phyloP scores from a whole-genome alignment of 2,888 invertebrate genomes.

The Calephelis perditalis region DNA sequence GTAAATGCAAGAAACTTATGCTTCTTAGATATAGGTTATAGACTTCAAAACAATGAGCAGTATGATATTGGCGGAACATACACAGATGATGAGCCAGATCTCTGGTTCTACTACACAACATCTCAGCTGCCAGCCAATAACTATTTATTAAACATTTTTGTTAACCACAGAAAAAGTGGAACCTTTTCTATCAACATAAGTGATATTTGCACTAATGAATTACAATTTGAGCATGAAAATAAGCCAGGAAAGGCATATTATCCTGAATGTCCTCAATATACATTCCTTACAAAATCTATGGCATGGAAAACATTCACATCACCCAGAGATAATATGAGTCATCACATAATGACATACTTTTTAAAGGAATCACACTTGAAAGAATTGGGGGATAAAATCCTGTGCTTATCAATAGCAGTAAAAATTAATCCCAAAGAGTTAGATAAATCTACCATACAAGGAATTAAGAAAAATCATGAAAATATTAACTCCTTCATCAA shows the following conservation, averaged over 20 bases:
- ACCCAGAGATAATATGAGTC: slow-evolving; percentile 40
- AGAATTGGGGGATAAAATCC: slow-evolving; percentile 31
- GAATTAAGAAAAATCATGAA: slow-evolving; percentile 40
- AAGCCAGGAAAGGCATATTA: slow-evolving; percentile 17
- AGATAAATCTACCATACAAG: slow-evolving; percentile 18
- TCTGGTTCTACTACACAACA: slow-evolving; percentile 58
- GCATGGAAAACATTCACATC: slow-evolving; percentile 41
- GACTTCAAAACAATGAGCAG: slow-evolving; percentile 38
- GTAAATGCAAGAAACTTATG: slow-evolving; percentile 43
- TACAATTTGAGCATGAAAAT: slow-evolving; percentile 3
- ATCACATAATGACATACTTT: slow-evolving; percentile 49
- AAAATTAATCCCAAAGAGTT: slow-evolving; percentile 34
- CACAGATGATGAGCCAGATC: slow-evolving; percentile 40
- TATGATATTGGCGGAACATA: slow-evolving; percentile 63
- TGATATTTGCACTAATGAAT: slow-evolving; percentile 34
- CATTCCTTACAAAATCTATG: slow-evolving; percentile 22
- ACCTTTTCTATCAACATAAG: slow-evolving; percentile 42
- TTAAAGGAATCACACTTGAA: slow-evolving; percentile 38
- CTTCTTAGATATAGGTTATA: slow-evolving; percentile 42
- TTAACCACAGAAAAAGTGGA: slow-evolving; percentile 45
- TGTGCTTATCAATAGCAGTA: slow-evolving; percentile 51
- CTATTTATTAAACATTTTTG: slow-evolving; percentile 54
- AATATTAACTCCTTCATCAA: slow-evolving; percentile 20
- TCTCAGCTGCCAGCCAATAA: slow-evolving; percentile 45
- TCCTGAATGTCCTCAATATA: slow-evolving; percentile 2